Percentiles rank a stretch among this genome's conserved stretches.
phyloP scores from a whole-genome alignment of 2,797 vertebrate species.

The Cottoperca gobio region DNA sequence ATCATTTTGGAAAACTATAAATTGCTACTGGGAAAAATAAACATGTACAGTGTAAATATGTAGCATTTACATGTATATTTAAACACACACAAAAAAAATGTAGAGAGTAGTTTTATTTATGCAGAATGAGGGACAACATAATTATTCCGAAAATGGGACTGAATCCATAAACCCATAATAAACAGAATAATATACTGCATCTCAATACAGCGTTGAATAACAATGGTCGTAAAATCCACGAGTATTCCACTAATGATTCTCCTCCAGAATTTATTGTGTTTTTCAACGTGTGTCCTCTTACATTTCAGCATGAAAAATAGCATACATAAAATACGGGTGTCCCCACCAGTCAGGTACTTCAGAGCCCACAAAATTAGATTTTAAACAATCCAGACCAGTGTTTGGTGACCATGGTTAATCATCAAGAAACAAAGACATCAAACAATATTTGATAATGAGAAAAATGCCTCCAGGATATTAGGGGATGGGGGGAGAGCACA shows the following conservation, averaged over 20 bases:
- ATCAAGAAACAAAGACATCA: slow-evolving; percentile 89
- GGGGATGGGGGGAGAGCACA: slow-evolving; percentile 74
- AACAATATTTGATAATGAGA: slow-evolving; percentile 90
- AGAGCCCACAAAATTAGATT: slow-evolving; percentile 85
- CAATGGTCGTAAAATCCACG: slow-evolving; percentile 82
- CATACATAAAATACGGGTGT: slow-evolving; percentile 83
- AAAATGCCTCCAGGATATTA: slow-evolving; percentile 89
- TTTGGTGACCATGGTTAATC: slow-evolving; percentile 87
- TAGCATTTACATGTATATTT: slow-evolving; percentile 41
- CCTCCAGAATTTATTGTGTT: slow-evolving; percentile 81
- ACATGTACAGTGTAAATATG: slow-evolving; percentile 36
- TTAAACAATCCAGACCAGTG: slow-evolving; percentile 87
- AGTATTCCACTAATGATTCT: slow-evolving; percentile 81
- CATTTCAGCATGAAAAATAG: slow-evolving; percentile 83
- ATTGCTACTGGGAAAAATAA: slow-evolving; percentile 23
- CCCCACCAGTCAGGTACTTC: slow-evolving; percentile 82
- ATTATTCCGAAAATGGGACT: slow-evolving; percentile 76
- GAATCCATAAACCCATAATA: slow-evolving; percentile 74
- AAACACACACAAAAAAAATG: slow-evolving; percentile 40
- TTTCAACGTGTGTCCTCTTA: slow-evolving; percentile 78
- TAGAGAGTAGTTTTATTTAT: slow-evolving; percentile 55
- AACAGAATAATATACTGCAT: slow-evolving; percentile 81
- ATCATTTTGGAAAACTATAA: slow-evolving; percentile 26
- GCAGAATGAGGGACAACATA: slow-evolving; percentile 63
- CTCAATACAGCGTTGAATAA: slow-evolving; percentile 78